Conservation (phyloP, 2,113 vertebrate species). For the Okapia johnstoni region DNA sequence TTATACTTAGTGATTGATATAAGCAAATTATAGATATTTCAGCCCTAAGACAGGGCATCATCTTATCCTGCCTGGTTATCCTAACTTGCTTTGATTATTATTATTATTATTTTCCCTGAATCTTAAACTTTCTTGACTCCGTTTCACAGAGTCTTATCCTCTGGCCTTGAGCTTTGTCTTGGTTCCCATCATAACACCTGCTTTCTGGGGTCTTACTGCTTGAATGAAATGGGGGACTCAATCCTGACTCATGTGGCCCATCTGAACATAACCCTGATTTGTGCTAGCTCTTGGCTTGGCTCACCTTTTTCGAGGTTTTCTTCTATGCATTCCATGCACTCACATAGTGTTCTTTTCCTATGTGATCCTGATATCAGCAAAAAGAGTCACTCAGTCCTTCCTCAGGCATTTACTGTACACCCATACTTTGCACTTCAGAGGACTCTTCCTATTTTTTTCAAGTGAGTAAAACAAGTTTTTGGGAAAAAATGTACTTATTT, state of each 20-base stretch:
- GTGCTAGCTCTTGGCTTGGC: not conserved
- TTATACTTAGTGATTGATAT: not conserved
- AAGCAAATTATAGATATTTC: not conserved
- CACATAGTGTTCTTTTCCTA: accelerated
- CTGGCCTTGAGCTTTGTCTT: not conserved
- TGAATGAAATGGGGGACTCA: not conserved
- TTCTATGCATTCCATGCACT: not conserved
- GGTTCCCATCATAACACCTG: not conserved
- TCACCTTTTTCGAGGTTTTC: not conserved
- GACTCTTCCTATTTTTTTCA: not conserved
- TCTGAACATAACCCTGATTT: not conserved
- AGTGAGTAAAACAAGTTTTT: not conserved
- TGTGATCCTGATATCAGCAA: not conserved
- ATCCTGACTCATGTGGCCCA: not conserved
- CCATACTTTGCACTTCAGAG: not conserved
- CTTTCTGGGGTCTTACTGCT: not conserved
- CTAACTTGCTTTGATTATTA: not conserved
- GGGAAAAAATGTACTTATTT: not conserved
- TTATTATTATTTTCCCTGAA: not conserved
- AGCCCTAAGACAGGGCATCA: not conserved
- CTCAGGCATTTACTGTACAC: not conserved
- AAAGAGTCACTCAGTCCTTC: not conserved
- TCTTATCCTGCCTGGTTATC: not conserved
- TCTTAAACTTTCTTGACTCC: not conserved
- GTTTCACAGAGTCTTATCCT: not conserved